phyloP scores from a whole-genome alignment of 2,888 invertebrate genomes.

The Palloptera scutellata region DNA sequence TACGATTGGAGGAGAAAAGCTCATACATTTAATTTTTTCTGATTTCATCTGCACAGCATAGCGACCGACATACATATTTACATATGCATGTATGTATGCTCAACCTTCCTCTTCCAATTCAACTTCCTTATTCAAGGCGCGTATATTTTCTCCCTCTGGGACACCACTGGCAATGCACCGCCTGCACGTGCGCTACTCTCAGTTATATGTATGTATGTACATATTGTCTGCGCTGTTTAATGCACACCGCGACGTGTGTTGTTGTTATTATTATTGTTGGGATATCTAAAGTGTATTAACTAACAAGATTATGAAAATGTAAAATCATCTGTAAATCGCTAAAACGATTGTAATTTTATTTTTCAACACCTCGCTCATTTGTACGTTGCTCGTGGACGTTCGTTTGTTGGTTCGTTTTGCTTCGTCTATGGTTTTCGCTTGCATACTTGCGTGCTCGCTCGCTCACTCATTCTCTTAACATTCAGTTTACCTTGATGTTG shows the following conservation, averaged over 20 bases:
- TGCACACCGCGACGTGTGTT: slow-evolving; percentile 29
- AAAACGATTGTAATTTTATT: slow-evolving; percentile 62
- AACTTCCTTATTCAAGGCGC: neutral
- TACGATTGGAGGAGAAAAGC: no score
- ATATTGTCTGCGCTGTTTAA: slow-evolving; percentile 36
- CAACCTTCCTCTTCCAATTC: neutral
- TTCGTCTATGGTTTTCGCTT: slow-evolving; percentile 49
- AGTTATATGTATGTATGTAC: slow-evolving; percentile 22
- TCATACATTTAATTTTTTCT: no score
- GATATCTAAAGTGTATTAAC: slow-evolving; percentile 50
- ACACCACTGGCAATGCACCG: no score
- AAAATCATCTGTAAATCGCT: slow-evolving; percentile 60
- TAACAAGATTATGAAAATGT: slow-evolving; percentile 60
- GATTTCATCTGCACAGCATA: no score
- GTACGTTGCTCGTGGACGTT: slow-evolving; percentile 27
- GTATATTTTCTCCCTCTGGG: neutral
- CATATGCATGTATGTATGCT: neutral
- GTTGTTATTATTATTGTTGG: neutral
- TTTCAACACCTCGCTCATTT: slow-evolving; percentile 61
- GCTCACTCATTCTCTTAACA: neutral
- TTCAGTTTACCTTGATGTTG: neutral
- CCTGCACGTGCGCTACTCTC: slow-evolving; percentile 37
- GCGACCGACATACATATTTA: no score
- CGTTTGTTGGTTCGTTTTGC: slow-evolving; percentile 48
- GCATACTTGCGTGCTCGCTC: neutral